Percentiles rank a stretch among this genome's conserved stretches.
Conservation (phyloP, 2,113 vertebrate genomes). For the Melanostigma gelatinosum region DNA sequence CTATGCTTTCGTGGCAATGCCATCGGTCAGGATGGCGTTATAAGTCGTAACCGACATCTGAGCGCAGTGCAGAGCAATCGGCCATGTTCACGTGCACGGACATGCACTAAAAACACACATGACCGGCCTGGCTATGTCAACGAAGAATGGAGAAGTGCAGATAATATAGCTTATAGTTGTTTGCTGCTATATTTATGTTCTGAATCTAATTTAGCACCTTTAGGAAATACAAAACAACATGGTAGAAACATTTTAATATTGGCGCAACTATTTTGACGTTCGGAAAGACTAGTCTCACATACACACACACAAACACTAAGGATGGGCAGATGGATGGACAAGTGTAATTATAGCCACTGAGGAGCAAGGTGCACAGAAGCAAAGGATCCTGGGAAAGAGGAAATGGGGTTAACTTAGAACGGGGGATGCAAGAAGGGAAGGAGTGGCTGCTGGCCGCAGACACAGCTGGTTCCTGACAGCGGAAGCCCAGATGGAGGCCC, state of each 20-base stretch:
- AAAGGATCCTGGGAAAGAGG: slow-evolving; percentile 28
- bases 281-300: neutral
- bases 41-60: no score
- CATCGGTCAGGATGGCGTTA: no score
- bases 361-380: slow-evolving; percentile 47
- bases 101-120: no score
- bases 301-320: neutral
- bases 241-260: neutral
- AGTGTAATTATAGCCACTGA: neutral
- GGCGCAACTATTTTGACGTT: neutral
- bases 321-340: neutral
- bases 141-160: no score
- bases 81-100: no score
- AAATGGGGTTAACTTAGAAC: neutral
- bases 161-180: no score
- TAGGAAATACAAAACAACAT: neutral
- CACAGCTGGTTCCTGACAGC: slow-evolving; percentile 93
- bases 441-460: slow-evolving; percentile 55
- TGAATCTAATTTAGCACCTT: neutral
- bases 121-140: no score
- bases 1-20: no score
- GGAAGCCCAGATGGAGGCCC: slow-evolving; percentile 85
- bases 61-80: no score
- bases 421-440: slow-evolving; percentile 43
- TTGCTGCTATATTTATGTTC: no score